Evolutionary conservation across 2,797 vertebrate species (phyloP).

Genomic region (Muscicapa striata): DNA sequence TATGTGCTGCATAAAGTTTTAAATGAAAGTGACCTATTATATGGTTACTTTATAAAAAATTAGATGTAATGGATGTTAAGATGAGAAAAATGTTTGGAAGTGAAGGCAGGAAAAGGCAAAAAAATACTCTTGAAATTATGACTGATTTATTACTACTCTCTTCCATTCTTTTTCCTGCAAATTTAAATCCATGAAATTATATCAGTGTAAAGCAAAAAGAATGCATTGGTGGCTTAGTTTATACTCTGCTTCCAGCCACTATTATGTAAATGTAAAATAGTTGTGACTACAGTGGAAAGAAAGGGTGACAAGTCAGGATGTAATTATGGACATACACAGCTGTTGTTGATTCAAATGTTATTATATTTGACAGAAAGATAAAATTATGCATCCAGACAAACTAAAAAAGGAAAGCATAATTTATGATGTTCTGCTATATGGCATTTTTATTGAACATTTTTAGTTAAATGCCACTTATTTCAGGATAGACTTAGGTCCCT

Average conservation of each 20-base stretch:
- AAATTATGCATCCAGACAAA: neutral
- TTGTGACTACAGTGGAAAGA: neutral
- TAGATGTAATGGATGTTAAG: neutral
- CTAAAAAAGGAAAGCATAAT: neutral
- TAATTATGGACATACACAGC: neutral
- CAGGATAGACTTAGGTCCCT: neutral
- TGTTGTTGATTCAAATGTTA: neutral
- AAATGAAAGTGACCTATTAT: neutral
- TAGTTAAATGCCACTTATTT: neutral
- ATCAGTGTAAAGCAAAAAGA: neutral
- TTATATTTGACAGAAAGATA: slow-evolving; percentile 7
- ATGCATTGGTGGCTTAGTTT: neutral
- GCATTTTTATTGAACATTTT: neutral
- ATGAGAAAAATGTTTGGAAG: neutral
- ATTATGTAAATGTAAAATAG: neutral
- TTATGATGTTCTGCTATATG: neutral
- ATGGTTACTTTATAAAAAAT: neutral
- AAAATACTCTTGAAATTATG: neutral
- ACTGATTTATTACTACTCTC: neutral
- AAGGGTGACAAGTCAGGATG: neutral
- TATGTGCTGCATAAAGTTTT: neutral
- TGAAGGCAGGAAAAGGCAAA: neutral
- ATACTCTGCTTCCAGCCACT: neutral
- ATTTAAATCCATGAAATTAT: slow-evolving; percentile 4
- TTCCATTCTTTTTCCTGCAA: neutral